Evolutionary conservation across 2,797 vertebrate species (phyloP).

Genomic region (Pseudochirops corinnae): DNA sequence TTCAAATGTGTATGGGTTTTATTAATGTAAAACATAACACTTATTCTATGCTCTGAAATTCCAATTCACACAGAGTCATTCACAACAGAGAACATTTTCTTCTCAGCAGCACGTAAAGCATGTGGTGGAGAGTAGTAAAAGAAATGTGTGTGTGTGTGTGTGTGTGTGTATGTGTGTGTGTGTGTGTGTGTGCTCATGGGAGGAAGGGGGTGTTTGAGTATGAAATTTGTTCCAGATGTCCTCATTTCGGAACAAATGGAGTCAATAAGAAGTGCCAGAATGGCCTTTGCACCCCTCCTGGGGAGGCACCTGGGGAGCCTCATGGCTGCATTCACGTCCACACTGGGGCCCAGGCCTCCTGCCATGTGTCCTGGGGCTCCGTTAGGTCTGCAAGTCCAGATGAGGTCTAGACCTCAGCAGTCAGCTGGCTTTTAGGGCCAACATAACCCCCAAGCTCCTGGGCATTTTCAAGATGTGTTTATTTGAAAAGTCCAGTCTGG

Average conservation of each 20-base stretch:
- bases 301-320: background rate
- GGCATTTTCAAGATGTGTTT: background rate
- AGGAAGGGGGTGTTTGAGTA: background rate
- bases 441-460: background rate
- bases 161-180: background rate
- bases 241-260: constrained; percentile 7
- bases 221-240: constrained; percentile 52
- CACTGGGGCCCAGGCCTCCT: background rate
- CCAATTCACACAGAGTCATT: background rate
- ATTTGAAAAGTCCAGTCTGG: background rate
- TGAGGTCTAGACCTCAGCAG: background rate
- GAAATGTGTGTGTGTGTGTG: background rate
- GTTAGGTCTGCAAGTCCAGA: background rate
- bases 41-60: background rate
- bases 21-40: background rate
- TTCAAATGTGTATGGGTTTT: background rate
- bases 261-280: background rate
- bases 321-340: background rate
- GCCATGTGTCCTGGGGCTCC: background rate
- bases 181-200: background rate
- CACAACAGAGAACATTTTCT: constrained; percentile 8
- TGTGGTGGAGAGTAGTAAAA: no score
- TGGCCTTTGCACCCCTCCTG: constrained; percentile 3
- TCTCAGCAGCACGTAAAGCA: background rate
- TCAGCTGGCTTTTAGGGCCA: background rate